phyloP scores from a whole-genome alignment of 1,140 invertebrate species.

The Idris sp. region DNA sequence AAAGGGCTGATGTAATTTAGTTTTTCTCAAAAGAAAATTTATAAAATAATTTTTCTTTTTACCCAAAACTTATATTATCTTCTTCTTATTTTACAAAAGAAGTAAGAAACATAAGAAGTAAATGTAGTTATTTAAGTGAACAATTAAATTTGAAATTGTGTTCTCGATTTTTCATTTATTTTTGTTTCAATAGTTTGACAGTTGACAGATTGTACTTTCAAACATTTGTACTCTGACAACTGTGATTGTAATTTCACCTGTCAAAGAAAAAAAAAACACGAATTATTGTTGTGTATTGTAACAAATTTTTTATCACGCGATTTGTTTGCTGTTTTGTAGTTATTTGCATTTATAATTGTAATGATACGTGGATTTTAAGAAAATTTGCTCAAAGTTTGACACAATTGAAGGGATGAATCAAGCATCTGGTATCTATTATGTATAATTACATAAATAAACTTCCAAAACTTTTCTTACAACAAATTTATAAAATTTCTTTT shows the following conservation, averaged over 20 bases:
- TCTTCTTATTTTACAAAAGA: too few relatives aligned
- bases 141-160: background rate
- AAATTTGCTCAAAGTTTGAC: too few relatives aligned
- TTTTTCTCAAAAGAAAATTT: too few relatives aligned
- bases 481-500: too few relatives aligned
- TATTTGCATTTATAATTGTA: background rate
- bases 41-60: too few relatives aligned
- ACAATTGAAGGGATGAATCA: constrained; percentile 1
- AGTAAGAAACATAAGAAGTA: too few relatives aligned
- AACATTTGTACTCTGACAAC: too few relatives aligned
- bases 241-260: background rate
- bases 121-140: background rate
- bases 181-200: background rate
- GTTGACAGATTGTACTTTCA: constrained; percentile 2
- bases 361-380: background rate
- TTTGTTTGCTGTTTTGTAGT: background rate
- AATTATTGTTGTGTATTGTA: background rate
- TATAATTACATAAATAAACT: background rate
- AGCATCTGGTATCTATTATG: background rate
- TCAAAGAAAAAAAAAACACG: background rate
- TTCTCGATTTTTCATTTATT: background rate
- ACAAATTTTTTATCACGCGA: too few relatives aligned
- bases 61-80: too few relatives aligned
- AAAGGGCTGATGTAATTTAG: too few relatives aligned
- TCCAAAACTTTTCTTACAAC: too few relatives aligned